Evolutionary conservation across 1,140 invertebrate species (phyloP).

Genomic region (Anadara kagoshimensis): DNA sequence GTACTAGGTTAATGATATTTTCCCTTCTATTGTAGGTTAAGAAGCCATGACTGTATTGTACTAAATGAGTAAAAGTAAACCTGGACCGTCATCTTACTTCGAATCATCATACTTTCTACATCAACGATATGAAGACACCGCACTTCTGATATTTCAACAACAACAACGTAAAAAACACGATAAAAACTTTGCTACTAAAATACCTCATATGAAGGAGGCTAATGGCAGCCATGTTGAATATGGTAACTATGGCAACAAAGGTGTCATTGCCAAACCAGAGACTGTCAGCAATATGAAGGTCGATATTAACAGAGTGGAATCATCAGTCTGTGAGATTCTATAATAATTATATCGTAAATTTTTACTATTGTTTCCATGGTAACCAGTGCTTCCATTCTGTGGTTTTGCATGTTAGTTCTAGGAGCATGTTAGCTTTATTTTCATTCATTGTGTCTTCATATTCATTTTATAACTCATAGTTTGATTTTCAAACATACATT

Average conservation of each 20-base stretch:
- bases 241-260: constrained; percentile 55
- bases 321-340: constrained; percentile 48
- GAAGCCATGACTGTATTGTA: constrained; percentile 2
- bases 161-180: constrained; percentile 49
- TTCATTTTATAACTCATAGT: too few relatives aligned
- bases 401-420: too few relatives aligned
- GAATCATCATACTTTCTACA: constrained; percentile 67
- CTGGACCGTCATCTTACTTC: constrained; percentile 49
- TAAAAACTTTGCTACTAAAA: constrained; percentile 28
- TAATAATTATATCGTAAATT: constrained; percentile 22
- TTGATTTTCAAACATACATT: too few relatives aligned
- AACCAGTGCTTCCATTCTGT: too few relatives aligned
- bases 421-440: too few relatives aligned
- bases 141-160: constrained; percentile 63
- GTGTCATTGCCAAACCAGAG: constrained; percentile 43
- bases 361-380: constrained; percentile 6
- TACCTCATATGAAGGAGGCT: constrained; percentile 1
- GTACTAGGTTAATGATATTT: too few relatives aligned
- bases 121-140: constrained; percentile 73
- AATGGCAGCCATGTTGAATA: constrained; percentile 38
- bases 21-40: neutral
- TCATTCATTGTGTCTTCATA: too few relatives aligned
- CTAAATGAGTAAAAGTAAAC: constrained; percentile 50
- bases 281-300: constrained; percentile 26
- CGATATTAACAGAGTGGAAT: constrained; percentile 35